Conservation (phyloP, 2,797 vertebrate species). For the Bryconaethiops microstoma region DNA sequence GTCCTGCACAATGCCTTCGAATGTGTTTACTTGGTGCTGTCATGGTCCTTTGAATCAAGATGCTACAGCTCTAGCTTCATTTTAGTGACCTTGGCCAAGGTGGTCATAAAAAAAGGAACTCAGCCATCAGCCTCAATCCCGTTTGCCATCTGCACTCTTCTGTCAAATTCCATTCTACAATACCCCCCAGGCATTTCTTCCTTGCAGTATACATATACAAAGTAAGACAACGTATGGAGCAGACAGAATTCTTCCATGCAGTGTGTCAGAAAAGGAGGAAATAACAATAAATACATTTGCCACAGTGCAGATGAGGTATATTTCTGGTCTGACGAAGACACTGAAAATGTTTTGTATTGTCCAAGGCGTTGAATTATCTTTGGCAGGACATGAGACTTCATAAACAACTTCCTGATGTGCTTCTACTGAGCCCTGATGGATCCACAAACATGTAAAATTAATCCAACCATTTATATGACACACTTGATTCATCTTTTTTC, state of each 20-base stretch:
- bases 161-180: constrained; percentile 15
- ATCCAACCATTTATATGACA: constrained; percentile 48
- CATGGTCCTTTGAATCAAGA: constrained; percentile 42
- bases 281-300: no score
- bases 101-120: constrained; percentile 48
- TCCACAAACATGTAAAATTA: constrained; percentile 66
- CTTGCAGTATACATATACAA: constrained; percentile 15
- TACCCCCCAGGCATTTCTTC: neutral
- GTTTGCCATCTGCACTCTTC: constrained; percentile 28
- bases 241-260: neutral
- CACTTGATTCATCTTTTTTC: constrained; percentile 20
- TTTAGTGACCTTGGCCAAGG: constrained; percentile 54
- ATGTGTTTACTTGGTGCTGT: constrained; percentile 67
- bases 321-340: no score
- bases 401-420: neutral
- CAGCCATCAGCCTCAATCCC: constrained; percentile 24
- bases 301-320: neutral
- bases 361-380: neutral
- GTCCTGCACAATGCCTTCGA: constrained; percentile 52
- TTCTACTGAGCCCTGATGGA: constrained; percentile 46
- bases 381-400: constrained; percentile 41
- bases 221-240: neutral
- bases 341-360: neutral
- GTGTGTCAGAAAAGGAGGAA: neutral
- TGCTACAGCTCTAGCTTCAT: constrained; percentile 49